A percentile compares a stretch with the other conserved stretches of the same genome.
These are phyloP conservation scores for Cichlasoma orientale DNA, from an alignment of 2,797 vertebrate species.

Conservation along the genomic window DNA sequence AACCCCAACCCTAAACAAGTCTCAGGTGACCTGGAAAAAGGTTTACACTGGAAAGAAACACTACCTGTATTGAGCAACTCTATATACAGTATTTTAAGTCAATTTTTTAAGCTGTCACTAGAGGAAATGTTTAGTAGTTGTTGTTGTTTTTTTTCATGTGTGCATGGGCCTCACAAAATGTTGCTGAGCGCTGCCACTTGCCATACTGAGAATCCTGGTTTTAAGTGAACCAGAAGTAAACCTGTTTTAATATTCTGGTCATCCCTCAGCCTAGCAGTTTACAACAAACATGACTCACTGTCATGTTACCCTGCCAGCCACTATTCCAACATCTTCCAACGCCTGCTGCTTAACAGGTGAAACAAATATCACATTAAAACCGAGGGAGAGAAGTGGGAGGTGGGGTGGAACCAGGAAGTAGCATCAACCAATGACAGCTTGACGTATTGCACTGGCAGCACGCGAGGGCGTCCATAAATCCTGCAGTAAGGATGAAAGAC, in stretches of 20 bases:
- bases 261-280: not conserved
- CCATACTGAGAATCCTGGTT: too few species aligned
- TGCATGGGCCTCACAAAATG: too few species aligned
- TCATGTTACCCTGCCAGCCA: not conserved
- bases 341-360: conserved; percentile 38
- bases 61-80: not conserved
- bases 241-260: not conserved
- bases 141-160: too few species aligned
- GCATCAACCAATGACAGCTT: conserved; percentile 68
- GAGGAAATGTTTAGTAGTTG: too few species aligned
- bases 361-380: conserved; percentile 43
- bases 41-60: not conserved
- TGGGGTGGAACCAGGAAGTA: conserved; percentile 48
- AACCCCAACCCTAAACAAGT: not conserved
- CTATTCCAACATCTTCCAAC: not conserved
- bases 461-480: conserved; percentile 85
- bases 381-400: conserved; percentile 15
- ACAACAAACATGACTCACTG: not conserved
- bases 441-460: conserved; percentile 77
- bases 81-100: not conserved
- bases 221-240: not conserved
- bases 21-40: not conserved
- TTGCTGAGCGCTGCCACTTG: too few species aligned
- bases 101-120: not conserved
- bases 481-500: conserved; percentile 85